Percentiles rank a stretch among this genome's conserved stretches.
Evolutionary conservation across 2,888 invertebrate genomes (phyloP).

Genomic region (Neoaliturus tenellus): DNA sequence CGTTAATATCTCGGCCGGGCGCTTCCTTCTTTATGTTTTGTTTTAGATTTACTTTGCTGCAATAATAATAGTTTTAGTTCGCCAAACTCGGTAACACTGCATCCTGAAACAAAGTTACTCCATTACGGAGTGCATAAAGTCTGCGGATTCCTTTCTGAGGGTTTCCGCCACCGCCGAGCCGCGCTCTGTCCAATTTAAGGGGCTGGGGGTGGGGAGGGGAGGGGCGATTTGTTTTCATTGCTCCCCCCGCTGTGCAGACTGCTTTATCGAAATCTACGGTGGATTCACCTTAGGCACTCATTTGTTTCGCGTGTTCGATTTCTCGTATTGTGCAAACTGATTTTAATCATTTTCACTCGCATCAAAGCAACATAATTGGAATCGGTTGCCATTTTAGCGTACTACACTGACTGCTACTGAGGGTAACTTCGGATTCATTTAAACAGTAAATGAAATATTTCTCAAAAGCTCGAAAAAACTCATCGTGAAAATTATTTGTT

Average conservation of each 20-base stretch:
- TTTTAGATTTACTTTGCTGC: conserved; percentile 4
- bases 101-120: conserved; percentile 36
- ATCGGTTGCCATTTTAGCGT: too few relatives aligned
- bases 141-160: conserved; percentile 12
- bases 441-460: too few relatives aligned
- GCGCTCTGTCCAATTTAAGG: not conserved
- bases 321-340: not conserved
- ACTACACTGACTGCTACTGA: too few relatives aligned
- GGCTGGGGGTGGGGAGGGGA: not conserved
- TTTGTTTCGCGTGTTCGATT: not conserved
- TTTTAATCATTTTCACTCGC: conserved; percentile 16
- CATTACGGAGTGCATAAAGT: conserved; percentile 45
- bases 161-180: conserved; percentile 7
- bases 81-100: not conserved
- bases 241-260: conserved; percentile 10
- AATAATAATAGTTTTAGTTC: conserved; percentile 43
- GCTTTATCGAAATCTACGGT: conserved; percentile 32
- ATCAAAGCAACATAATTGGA: too few relatives aligned
- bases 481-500: too few relatives aligned
- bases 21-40: conserved; percentile 23
- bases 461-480: too few relatives aligned
- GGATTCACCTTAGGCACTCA: conserved; percentile 22
- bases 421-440: too few relatives aligned
- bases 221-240: conserved; percentile 44
- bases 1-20: conserved; percentile 21